Evolutionary conservation across 1,140 invertebrate species (phyloP).

Genomic region (Aphidius gifuensis): DNA sequence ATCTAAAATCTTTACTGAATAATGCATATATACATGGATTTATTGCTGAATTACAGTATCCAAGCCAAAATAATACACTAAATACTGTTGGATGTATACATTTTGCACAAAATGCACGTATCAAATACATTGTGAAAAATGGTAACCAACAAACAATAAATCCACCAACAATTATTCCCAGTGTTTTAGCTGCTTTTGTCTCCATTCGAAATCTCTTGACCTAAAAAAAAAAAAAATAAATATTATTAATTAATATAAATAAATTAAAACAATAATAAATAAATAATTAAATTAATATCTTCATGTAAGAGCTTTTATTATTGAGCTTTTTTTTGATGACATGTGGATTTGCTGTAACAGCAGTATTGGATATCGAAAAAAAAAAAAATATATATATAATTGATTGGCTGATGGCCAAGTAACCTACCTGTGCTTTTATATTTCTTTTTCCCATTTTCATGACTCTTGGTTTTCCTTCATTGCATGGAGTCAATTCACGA

Average conservation of each 20-base stretch:
- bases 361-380: too few relatives aligned
- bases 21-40: constrained; percentile 91
- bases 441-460: constrained; percentile 79
- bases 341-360: too few relatives aligned
- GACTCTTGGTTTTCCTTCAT: constrained; percentile 63
- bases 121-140: constrained; percentile 91
- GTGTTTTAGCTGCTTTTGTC: constrained; percentile 89
- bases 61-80: constrained; percentile 93
- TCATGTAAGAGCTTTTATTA: not conserved
- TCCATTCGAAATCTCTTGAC: constrained; percentile 86
- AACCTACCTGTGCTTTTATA: constrained; percentile 69
- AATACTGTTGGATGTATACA: constrained; percentile 80
- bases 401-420: too few relatives aligned
- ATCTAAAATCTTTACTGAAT: constrained; percentile 89
- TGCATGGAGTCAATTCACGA: constrained; percentile 41
- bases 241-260: not conserved
- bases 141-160: constrained; percentile 93
- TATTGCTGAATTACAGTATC: constrained; percentile 93
- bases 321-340: not conserved
- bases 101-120: constrained; percentile 76
- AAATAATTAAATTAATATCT: not conserved
- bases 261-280: not conserved
- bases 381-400: too few relatives aligned
- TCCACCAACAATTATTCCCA: constrained; percentile 90
- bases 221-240: constrained; percentile 37